Evolutionary conservation across 2,797 vertebrate species (phyloP), one percentile per base, ranked within the genome.

Genomic region (Perdix hodgsoniae): DNA sequence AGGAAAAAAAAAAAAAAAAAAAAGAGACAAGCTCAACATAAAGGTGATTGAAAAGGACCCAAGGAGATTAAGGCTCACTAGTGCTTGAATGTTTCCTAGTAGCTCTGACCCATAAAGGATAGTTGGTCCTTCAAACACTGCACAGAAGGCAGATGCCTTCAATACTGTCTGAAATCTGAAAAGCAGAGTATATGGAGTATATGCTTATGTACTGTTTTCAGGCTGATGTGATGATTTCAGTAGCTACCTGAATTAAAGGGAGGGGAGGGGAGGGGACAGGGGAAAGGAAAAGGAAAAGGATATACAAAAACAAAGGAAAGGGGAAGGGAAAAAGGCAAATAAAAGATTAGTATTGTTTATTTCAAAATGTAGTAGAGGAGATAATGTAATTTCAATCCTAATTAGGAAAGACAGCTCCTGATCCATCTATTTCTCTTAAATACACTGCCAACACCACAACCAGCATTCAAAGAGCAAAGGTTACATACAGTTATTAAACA

Each of bases 81-180:
- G 92, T 82, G 92, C 88, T 93, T 88, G 83, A 93, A 94, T 67
- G 67, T 93, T 93, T 88, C 78, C 35, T 82, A 76, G 83, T 57
- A 76, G 78, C 69, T 94, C 75, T 96, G 91, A 91, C 61, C 91
- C 86, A 67, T 86, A 91, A 95, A 91, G 91, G 88, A 90, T 78
- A 93, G 33, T 16, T 73, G 74, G 64, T 90, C 80, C 56, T 94
- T 91, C 67, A 67, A 47, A 59, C 84, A 80, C 42, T 89, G 70
- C 57, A 45, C 40, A 29, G 75, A 79, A 93, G 44, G 66, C 27
- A 61, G 21, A 49, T 21, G 42, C 63, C 8, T 86, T 65, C 57
- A 52, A 37, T 52, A 60, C 27, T 13, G 12, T 11, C 4, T 44
- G 52, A 84, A 73, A 76, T 49, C 35, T 66, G 35, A 47, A 40